phyloP scores from a whole-genome alignment of 1,140 invertebrate genomes.

The Dendroctonus valens region DNA sequence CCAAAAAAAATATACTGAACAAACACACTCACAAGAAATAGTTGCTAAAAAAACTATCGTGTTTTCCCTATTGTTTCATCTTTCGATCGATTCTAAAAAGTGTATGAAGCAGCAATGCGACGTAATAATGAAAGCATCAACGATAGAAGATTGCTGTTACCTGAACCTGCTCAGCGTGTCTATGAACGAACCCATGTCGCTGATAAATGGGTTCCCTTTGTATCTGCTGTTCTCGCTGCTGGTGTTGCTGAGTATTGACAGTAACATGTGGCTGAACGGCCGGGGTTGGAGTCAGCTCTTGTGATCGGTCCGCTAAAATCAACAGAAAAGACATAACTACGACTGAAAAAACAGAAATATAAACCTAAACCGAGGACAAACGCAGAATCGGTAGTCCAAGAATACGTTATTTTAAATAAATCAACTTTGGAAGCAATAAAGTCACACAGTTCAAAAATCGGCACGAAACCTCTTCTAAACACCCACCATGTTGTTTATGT shows the following conservation, averaged over 20 bases:
- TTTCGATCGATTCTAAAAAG: too few species aligned
- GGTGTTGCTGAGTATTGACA: slow-evolving; percentile 7
- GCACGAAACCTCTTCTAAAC: background rate
- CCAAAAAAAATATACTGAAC: too few species aligned
- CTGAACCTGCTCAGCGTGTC: slow-evolving; percentile 49
- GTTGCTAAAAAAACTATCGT: too few species aligned
- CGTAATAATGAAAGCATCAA: too few species aligned
- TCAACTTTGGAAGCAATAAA: background rate
- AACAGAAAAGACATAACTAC: too few species aligned
- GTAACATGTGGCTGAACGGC: background rate
- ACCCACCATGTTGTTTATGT: slow-evolving; percentile 13
- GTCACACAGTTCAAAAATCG: background rate
- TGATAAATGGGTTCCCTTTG: slow-evolving; percentile 47
- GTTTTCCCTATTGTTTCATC: too few species aligned
- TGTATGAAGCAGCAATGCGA: too few species aligned
- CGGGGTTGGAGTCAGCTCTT: slow-evolving; percentile 9
- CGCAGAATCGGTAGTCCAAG: too few species aligned
- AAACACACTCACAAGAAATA: too few species aligned
- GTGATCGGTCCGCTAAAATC: slow-evolving; percentile 11
- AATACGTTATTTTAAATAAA: background rate
- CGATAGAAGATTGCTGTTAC: slow-evolving; percentile 6
- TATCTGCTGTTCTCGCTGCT: slow-evolving; percentile 45
- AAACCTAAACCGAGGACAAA: too few species aligned
- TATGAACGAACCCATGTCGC: slow-evolving; percentile 48
- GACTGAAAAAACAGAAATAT: too few species aligned